A percentile compares a stretch with the other conserved stretches of the same genome.
phyloP scores from a whole-genome alignment of 2,888 invertebrate species.

The Argyresthia goedartella region DNA sequence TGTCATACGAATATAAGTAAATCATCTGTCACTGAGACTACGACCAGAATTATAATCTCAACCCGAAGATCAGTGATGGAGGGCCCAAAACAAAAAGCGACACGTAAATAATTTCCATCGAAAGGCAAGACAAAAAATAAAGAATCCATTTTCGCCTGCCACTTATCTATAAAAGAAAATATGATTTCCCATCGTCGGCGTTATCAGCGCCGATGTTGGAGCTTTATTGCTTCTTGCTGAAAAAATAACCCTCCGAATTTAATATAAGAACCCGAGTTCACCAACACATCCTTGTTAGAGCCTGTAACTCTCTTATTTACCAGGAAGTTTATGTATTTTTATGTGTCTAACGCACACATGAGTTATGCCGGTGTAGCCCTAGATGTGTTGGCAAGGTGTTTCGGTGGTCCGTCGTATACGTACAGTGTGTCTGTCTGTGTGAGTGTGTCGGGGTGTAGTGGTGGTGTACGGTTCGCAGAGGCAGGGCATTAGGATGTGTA shows the following conservation, averaged over 20 bases:
- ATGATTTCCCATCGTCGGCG: constrained; percentile 48
- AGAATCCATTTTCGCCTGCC: constrained; percentile 31
- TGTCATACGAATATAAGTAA: too few relatives aligned
- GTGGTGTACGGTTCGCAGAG: constrained; percentile 41
- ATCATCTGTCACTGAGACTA: too few relatives aligned
- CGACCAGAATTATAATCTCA: background rate
- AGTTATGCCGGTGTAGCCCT: constrained; percentile 14
- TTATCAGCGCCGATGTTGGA: constrained; percentile 27
- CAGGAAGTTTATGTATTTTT: constrained; percentile 61
- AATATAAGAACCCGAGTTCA: constrained; percentile 52
- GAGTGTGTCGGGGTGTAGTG: constrained; percentile 41
- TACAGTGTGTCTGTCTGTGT: constrained; percentile 24
- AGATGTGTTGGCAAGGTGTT: constrained; percentile 33
- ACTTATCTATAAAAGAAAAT: constrained; percentile 35
- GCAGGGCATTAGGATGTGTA: constrained; percentile 57
- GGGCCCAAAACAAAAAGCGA: constrained; percentile 8
- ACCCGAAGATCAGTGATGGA: background rate
- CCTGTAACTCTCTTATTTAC: constrained; percentile 64
- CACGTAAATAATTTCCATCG: constrained; percentile 35
- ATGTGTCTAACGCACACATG: constrained; percentile 36
- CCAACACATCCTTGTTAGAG: constrained; percentile 46
- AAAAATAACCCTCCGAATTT: constrained; percentile 55
- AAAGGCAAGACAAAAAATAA: constrained; percentile 31
- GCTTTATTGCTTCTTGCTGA: constrained; percentile 28
- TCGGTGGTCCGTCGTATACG: constrained; percentile 16